phyloP scores from a whole-genome alignment of 92 coral and sea anemone genomes.

The Nematostella vectensis region DNA sequence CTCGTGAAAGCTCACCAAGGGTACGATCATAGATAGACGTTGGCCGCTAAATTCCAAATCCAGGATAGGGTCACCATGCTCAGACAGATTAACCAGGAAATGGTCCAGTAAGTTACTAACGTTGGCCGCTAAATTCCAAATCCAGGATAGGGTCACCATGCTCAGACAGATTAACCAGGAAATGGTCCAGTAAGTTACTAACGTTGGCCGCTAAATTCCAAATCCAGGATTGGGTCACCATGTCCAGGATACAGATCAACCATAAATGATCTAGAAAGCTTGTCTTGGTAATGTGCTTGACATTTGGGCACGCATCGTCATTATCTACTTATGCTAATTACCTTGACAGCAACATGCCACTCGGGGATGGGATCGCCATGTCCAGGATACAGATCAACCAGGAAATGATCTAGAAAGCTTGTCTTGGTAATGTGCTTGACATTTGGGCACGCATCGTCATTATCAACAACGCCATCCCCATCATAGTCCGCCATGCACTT shows the following conservation, averaged over 20 bases:
- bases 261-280: constrained; percentile 65
- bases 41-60: too few species aligned
- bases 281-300: constrained; percentile 73
- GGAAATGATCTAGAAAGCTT: constrained; percentile 71
- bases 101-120: too few species aligned
- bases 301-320: constrained; percentile 74
- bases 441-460: constrained; percentile 69
- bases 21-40: too few species aligned
- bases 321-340: constrained; percentile 32
- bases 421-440: constrained; percentile 76
- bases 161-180: too few species aligned
- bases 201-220: too few species aligned
- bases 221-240: too few species aligned
- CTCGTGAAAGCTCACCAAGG: too few species aligned
- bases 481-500: constrained; percentile 73
- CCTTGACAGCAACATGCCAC: constrained; percentile 83
- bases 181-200: too few species aligned
- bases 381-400: constrained; percentile 64
- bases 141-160: too few species aligned
- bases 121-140: too few species aligned
- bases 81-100: too few species aligned
- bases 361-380: constrained; percentile 57
- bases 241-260: constrained; percentile 71
- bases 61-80: too few species aligned
- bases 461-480: constrained; percentile 85